Evolutionary conservation across 2,113 vertebrate genomes (phyloP).

Genomic region (Microcebus murinus): DNA sequence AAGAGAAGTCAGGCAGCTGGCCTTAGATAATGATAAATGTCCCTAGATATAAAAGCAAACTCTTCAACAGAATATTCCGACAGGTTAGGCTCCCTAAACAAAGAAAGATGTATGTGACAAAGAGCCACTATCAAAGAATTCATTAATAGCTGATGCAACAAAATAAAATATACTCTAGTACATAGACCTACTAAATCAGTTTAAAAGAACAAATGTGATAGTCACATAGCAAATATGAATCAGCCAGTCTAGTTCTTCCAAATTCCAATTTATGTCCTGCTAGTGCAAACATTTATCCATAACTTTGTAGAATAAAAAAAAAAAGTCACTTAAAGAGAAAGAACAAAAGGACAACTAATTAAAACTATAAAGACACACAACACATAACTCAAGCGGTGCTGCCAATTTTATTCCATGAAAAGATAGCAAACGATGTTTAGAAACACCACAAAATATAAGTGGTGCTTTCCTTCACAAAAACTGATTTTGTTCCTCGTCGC

Average conservation of each 20-base stretch:
- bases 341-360: neutral
- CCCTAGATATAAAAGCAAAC: conserved; percentile 76
- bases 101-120: conserved; percentile 1
- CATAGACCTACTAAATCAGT: neutral
- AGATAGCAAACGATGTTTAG: neutral
- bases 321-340: neutral
- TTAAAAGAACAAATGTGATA: neutral
- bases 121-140: conserved; percentile 38
- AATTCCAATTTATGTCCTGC: neutral
- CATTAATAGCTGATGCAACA: neutral
- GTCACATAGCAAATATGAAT: neutral
- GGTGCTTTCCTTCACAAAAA: conserved; percentile 13
- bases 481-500: neutral
- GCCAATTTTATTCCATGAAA: neutral
- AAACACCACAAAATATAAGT: conserved; percentile 16
- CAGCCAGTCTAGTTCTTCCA: neutral
- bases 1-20: conserved; percentile 87
- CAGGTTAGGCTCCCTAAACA: neutral
- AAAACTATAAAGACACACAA: neutral
- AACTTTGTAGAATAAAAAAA: neutral
- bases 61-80: conserved; percentile 67
- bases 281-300: neutral
- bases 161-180: conserved; percentile 38
- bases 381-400: neutral
- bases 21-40: conserved; percentile 89